Evolutionary conservation across 2,888 invertebrate genomes (phyloP).

Genomic region (Heliconius erato): DNA sequence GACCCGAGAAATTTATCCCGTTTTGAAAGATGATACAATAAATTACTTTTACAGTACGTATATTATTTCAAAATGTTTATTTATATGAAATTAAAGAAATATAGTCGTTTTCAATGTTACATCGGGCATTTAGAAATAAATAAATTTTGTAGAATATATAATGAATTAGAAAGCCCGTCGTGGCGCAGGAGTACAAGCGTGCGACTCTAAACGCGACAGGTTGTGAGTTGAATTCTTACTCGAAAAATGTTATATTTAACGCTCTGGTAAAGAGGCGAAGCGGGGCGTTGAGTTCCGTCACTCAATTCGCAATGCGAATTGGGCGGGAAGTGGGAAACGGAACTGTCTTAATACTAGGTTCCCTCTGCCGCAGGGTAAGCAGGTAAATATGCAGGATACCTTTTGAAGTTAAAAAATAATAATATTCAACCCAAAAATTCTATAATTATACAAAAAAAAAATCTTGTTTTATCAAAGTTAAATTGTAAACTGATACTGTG

Average conservation of each 20-base stretch:
- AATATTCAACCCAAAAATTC: too few species aligned
- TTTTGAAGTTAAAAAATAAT: neutral
- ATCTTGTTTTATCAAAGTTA: neutral
- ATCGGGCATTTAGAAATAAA: too few species aligned
- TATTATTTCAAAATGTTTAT: slow-evolving; percentile 2
- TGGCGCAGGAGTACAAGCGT: neutral
- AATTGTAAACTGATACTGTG: neutral
- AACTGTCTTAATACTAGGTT: neutral
- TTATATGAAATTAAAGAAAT: neutral
- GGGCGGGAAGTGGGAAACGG: neutral
- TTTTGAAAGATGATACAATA: neutral
- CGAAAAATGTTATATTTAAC: neutral
- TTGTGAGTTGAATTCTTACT: neutral
- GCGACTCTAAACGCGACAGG: neutral
- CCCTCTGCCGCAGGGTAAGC: neutral
- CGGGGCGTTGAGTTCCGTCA: neutral
- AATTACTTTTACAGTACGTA: neutral
- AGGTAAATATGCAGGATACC: neutral
- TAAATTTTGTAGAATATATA: too few species aligned
- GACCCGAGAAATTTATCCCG: neutral
- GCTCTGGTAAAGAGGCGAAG: neutral
- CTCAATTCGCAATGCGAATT: too few species aligned
- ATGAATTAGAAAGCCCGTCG: too few species aligned
- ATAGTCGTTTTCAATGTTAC: neutral
- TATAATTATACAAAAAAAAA: neutral